Base-by-base conservation (phyloP, 2,113 vertebrate species). In the Caranx ignobilis region DNA sequence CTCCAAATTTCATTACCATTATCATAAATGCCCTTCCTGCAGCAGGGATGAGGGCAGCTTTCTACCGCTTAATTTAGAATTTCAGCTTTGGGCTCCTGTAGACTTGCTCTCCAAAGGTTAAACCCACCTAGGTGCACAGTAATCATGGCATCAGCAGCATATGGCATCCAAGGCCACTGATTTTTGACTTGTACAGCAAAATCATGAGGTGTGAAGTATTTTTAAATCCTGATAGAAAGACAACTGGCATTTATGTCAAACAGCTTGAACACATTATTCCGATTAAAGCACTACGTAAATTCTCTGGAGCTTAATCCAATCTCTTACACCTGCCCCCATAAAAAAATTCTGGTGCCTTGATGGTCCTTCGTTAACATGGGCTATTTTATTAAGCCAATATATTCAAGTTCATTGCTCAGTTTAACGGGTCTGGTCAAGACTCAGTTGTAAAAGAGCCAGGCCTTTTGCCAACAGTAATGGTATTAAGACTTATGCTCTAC, bases 401-500 rank as follows among this genome's bases (percentile, higher is more conserved):
- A 76, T 77, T 78, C 59, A 81, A 78, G 61, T 72, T 73, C 76
- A 75, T 6, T 11, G 57, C 73, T 56, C 4, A 0, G 47, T 63
- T 66, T 81, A 70, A 78, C 80, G 34, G 47, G 39, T 70, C 66
- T n/a, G 18, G 39, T 75, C 48, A 79, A 84, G 64, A 71, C 65
- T 16, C 0, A 31, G 70, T 70, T 83, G 37, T 82, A 66, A 81
- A 80, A 78, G 54, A 11, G 10, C 65, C 39, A 55, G 61, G 86
- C 39, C 21, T 32, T 19, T 37, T 0, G 68, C 77, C 86, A 87
- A 15, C 19, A 10, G 18, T 67, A 60, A 73, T 67, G 41, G 19
- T 77, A 81, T 82, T 79, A 73, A 31, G 68, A 71, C 61, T 68
- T 63, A 26, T 34, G 10, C 66, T 41, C 19, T 55, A 56, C 21